Base-by-base conservation (phyloP, 2,113 vertebrate species). In the Alosa alosa region DNA sequence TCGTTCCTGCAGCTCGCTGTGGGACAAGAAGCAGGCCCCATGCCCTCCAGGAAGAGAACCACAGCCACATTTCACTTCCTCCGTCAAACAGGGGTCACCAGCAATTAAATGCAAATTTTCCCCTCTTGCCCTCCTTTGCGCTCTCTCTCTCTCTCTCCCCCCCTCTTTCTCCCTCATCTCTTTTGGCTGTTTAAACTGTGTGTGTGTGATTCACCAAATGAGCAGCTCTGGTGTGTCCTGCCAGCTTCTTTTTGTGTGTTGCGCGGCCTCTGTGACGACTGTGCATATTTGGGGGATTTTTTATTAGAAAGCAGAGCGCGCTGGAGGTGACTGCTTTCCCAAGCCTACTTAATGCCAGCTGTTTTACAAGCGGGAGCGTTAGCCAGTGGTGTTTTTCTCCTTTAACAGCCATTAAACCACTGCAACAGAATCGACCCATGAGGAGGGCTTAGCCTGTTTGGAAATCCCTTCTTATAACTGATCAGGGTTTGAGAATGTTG, bases 21-120 rank as follows among this genome's bases (percentile, higher is more conserved):
- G 72, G 72, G 72, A 78, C 72, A 78, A 78, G 72, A 78, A 78
- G 25, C 68, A 78, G 84, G 75, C 44, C 83, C 46, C 60, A 18
- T 36, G 64, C 64, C 64, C 72, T 72, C 64, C 83, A 78, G 46
- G 64, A 52, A 78, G 84, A 81, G 64, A 81, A 78, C 84, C 68
- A 52, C 31, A 47, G 84, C 45, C 78, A 72, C 52, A 18, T 47
- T 50, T 85, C 72, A 81, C 84, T 81, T 85, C 68, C 84, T 85
- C 45, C 81, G 72, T 50, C 47, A 36, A 85, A 49, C n/a, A 20
- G 64, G 50, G 84, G 84, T 85, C 84, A 85, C 45, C 47, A 75
- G 72, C 84, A 85, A 85, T 85, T 85, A 85, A 78, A 85, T 85
- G 84, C 84, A 15, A 85, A 85, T 85, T 41, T 78, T 78, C 72